These are phyloP conservation scores for Iguana delicatissima DNA, from an alignment of 2,797 vertebrate species.

Conservation along the genomic window DNA sequence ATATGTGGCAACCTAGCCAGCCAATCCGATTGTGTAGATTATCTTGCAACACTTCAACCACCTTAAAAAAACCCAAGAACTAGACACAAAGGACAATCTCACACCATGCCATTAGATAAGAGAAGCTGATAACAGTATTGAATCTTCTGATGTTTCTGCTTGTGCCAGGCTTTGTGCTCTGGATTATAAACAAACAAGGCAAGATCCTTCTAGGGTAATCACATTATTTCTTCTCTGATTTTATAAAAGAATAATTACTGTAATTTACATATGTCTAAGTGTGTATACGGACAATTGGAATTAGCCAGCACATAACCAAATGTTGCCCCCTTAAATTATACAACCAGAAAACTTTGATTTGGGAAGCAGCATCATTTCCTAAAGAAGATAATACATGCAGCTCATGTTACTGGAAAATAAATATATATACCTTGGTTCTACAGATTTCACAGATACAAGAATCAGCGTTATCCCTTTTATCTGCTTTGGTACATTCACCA, in stretches of 20 bases:
- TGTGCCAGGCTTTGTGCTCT: not conserved
- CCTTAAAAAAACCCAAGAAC: not conserved
- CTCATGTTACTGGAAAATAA: not conserved
- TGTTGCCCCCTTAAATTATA: not conserved
- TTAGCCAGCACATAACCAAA: not conserved
- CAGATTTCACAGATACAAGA: not conserved
- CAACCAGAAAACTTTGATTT: not conserved
- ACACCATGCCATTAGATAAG: constrained; percentile 18
- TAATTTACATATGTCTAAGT: not conserved
- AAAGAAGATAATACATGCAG: not conserved
- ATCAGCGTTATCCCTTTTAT: not conserved
- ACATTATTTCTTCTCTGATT: not conserved
- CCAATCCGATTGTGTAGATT: constrained; percentile 36
- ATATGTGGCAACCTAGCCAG: accelerated
- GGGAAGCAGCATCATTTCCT: no score
- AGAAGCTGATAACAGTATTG: not conserved
- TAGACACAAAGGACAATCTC: constrained; percentile 4
- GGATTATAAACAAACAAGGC: not conserved
- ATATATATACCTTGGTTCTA: not conserved
- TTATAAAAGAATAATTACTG: not conserved
- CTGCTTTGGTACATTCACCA: not conserved
- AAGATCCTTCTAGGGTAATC: not conserved
- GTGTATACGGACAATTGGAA: not conserved
- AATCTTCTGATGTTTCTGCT: not conserved
- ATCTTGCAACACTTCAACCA: constrained; percentile 15